A percentile compares a stretch with the other conserved stretches of the same genome.
These are phyloP conservation scores for Drosophila kepulauana DNA, from an alignment of 1,140 invertebrate species.

Conservation along the genomic window DNA sequence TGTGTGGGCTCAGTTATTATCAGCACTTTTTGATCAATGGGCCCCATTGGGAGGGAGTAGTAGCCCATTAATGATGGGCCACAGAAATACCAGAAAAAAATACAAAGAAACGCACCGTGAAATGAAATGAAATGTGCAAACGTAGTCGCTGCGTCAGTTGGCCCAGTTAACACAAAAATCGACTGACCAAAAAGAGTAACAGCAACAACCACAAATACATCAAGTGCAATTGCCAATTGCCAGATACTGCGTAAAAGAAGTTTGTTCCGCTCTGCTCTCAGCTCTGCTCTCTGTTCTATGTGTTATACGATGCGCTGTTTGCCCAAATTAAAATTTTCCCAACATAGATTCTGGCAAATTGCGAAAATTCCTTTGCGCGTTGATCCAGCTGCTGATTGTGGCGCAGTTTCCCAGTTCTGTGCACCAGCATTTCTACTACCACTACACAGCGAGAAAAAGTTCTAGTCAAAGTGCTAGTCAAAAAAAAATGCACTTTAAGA, in stretches of 20 bases:
- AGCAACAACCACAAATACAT: background rate
- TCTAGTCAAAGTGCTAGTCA: background rate
- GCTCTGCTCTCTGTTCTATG: too few relatives aligned
- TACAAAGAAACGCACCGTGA: background rate
- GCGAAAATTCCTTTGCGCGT: constrained; percentile 33
- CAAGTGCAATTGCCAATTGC: constrained; percentile 6
- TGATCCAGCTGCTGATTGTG: constrained; percentile 23
- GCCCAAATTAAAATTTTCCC: constrained; percentile 17
- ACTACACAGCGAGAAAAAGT: too few relatives aligned
- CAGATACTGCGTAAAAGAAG: background rate
- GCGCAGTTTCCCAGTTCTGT: background rate
- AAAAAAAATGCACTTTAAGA: too few relatives aligned
- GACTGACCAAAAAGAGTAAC: background rate
- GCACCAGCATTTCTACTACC: too few relatives aligned
- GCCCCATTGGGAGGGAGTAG: background rate
- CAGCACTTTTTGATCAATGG: constrained; percentile 19
- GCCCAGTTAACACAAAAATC: constrained; percentile 6
- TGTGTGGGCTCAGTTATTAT: constrained; percentile 1
- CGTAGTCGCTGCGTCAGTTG: constrained; percentile 14
- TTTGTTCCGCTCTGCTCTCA: background rate
- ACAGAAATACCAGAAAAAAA: background rate
- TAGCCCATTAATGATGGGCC: constrained; percentile 16
- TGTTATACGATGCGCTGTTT: background rate
- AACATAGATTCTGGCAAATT: constrained; percentile 44
- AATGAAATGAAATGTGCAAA: constrained; percentile 41